These are phyloP conservation scores for Limnothrissa miodon DNA, from an alignment of 2,113 vertebrate genomes.

Conservation along the genomic window DNA sequence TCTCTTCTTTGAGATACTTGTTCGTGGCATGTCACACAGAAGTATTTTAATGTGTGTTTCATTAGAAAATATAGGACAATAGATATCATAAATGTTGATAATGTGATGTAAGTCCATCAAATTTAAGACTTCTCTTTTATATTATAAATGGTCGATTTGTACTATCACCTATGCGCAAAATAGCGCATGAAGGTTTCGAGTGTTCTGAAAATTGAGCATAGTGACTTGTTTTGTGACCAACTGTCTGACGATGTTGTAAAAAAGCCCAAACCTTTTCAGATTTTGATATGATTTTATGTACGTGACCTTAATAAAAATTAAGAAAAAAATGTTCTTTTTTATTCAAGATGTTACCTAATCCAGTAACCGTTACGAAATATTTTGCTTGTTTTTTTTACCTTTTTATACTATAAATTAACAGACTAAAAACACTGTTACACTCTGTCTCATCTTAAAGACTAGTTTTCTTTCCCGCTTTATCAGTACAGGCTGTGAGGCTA, in stretches of 20 bases:
- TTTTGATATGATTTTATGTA: conserved; percentile 82
- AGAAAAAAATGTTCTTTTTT: conserved; percentile 30
- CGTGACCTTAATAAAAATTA: conserved; percentile 75
- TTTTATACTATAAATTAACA: neutral
- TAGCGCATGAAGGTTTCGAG: conserved; percentile 54
- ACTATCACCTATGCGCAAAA: conserved; percentile 34
- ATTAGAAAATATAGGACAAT: conserved; percentile 70
- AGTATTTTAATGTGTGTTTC: conserved; percentile 70
- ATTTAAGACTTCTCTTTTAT: conserved; percentile 49
- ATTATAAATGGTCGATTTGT: conserved; percentile 52
- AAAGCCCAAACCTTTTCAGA: conserved; percentile 58
- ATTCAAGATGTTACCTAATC: neutral
- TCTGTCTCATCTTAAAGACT: too few relatives aligned
- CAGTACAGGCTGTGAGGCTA: neutral
- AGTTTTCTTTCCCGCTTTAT: too few relatives aligned
- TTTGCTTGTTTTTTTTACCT: neutral
- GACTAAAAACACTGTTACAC: too few relatives aligned
- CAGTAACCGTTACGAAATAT: neutral
- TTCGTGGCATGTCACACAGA: conserved; percentile 73
- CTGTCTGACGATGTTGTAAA: conserved; percentile 64
- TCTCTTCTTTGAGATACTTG: conserved; percentile 56
- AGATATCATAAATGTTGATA: conserved; percentile 69
- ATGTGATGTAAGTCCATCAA: conserved; percentile 72
- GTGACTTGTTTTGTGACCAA: conserved; percentile 66
- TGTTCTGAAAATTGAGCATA: conserved; percentile 63